Conservation (phyloP, 2,888 invertebrate genomes). For the Epinotia ramella region DNA sequence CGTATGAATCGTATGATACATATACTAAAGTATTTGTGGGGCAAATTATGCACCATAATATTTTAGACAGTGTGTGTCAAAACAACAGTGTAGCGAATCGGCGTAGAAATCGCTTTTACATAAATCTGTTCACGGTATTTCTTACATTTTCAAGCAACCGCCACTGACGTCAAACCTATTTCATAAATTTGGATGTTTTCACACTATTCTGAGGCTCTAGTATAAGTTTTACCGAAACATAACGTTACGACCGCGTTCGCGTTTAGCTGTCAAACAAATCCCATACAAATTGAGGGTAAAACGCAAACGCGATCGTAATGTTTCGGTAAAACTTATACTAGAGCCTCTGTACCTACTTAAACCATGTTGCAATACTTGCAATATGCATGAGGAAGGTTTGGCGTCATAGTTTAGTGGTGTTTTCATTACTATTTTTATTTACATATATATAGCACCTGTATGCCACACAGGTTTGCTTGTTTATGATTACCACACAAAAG, state of each 20-base stretch:
- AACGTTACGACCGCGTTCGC: no score
- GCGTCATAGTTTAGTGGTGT: not conserved
- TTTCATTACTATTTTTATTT: not conserved
- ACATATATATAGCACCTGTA: no score
- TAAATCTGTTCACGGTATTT: slow-evolving; percentile 6
- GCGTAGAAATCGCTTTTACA: slow-evolving; percentile 10
- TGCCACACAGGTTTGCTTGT: no score
- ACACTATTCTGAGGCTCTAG: not conserved
- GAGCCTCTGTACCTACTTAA: not conserved
- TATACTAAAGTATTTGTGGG: not conserved
- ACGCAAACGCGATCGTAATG: no score
- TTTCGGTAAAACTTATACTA: no score
- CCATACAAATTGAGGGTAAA: no score
- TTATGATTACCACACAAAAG: no score
- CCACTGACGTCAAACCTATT: slow-evolving; percentile 10
- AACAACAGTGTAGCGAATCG: slow-evolving; percentile 9
- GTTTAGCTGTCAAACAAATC: no score
- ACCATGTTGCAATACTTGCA: not conserved
- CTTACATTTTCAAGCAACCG: not conserved
- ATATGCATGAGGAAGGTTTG: not conserved
- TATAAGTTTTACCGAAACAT: no score
- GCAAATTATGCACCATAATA: not conserved
- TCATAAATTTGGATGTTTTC: not conserved
- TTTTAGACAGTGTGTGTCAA: not conserved
- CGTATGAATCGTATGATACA: no score